Evolutionary conservation across 1,140 invertebrate genomes (phyloP).

Genomic region (Nymphalis io): DNA sequence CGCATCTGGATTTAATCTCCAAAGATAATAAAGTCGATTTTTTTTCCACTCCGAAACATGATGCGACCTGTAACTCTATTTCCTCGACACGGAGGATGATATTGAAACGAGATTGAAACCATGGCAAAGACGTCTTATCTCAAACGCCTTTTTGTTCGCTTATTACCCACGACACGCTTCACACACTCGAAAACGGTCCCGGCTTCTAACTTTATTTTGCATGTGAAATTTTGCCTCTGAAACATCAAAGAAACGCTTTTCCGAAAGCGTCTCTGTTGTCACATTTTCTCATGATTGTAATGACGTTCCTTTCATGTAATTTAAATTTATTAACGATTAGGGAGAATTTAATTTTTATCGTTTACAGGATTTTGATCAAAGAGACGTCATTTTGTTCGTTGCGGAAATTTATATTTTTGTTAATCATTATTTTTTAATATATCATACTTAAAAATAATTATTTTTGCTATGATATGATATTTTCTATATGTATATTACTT

Average conservation of each 20-base stretch:
- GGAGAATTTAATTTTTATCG: neutral
- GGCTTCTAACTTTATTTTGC: constrained; percentile 23
- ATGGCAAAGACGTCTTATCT: neutral
- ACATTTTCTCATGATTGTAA: neutral
- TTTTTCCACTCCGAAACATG: neutral
- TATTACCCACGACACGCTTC: constrained; percentile 18
- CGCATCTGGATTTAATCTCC: no score
- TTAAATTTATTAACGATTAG: neutral
- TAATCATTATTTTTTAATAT: no score
- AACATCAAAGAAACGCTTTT: constrained; percentile 14
- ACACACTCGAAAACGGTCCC: constrained; percentile 1
- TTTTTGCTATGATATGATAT: no score
- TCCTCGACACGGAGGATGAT: neutral
- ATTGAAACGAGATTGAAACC: neutral
- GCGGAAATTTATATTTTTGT: no score
- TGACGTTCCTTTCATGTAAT: neutral
- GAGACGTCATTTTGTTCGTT: neutral
- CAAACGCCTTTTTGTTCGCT: constrained; percentile 2
- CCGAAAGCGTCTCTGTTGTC: neutral
- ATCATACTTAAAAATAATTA: no score
- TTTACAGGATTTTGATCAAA: neutral
- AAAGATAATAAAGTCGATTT: neutral
- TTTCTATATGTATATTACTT: no score
- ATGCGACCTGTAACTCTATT: neutral
- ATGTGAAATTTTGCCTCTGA: constrained; percentile 8